A percentile compares a stretch with the other conserved stretches of the same genome.
Conservation (phyloP, 2,797 vertebrate genomes). For the Notoglanidium macrostoma region DNA sequence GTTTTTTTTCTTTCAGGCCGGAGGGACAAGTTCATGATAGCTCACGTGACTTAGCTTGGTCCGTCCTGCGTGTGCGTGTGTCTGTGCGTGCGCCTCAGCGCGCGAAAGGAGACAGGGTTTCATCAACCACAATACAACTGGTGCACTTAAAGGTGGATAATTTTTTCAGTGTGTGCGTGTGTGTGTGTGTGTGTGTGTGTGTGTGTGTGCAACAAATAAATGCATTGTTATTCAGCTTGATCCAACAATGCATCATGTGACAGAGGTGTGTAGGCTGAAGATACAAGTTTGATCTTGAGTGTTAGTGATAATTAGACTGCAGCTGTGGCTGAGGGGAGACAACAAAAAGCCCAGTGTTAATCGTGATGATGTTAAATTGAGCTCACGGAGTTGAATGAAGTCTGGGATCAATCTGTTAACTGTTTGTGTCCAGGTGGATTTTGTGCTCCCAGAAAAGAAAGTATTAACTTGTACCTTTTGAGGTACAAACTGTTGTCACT, state of each 20-base stretch:
- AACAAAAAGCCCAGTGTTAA: neutral
- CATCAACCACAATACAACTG: neutral
- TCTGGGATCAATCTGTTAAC: constrained; percentile 11
- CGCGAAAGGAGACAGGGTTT: neutral
- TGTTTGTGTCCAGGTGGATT: neutral
- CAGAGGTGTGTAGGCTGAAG: neutral
- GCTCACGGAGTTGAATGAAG: neutral
- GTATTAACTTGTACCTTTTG: no score
- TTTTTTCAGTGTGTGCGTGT: neutral
- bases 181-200: neutral
- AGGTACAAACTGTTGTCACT: neutral
- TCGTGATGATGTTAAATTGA: neutral
- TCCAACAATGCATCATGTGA: neutral
- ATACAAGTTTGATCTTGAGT: constrained; percentile 26
- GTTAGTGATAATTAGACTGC: constrained; percentile 17
- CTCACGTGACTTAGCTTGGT: constrained; percentile 56
- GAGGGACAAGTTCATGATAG: constrained; percentile 56
- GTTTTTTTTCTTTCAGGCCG: constrained; percentile 40
- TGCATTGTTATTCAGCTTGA: neutral
- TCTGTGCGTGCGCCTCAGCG: neutral
- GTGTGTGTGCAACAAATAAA: neutral
- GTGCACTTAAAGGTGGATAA: neutral
- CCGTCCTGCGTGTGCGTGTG: constrained; percentile 25
- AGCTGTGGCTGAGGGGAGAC: neutral
- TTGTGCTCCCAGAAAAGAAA: neutral